Percentiles rank a stretch among this genome's conserved stretches.
Evolutionary conservation across 1,140 invertebrate species (phyloP).

Genomic region (Melipona quadrifasciata): DNA sequence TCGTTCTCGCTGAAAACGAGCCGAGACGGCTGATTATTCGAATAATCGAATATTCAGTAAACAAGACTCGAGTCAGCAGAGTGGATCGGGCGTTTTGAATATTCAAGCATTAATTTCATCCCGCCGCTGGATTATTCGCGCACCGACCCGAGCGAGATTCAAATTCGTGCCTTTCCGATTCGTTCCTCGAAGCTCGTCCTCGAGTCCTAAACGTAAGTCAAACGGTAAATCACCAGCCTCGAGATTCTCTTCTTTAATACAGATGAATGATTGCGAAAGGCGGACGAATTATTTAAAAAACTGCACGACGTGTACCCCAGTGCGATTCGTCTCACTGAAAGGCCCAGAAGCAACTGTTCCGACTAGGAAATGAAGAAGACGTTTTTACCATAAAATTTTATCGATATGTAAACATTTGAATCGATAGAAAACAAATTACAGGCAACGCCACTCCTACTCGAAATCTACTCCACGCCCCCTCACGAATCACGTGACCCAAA

Average conservation of each 20-base stretch:
- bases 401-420: too few species aligned
- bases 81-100: slow-evolving; percentile 24
- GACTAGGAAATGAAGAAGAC: too few species aligned
- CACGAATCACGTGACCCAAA: too few species aligned
- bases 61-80: slow-evolving; percentile 6
- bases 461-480: too few species aligned
- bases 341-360: too few species aligned
- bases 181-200: neutral
- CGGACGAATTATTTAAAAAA: neutral
- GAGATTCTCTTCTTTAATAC: neutral
- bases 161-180: neutral
- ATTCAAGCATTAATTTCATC: slow-evolving; percentile 24
- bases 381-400: too few species aligned
- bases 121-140: neutral
- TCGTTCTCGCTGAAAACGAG: neutral
- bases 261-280: neutral
- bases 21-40: neutral
- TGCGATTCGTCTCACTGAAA: too few species aligned
- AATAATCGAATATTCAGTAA: slow-evolving; percentile 33
- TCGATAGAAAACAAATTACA: too few species aligned
- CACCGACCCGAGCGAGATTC: neutral
- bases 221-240: neutral
- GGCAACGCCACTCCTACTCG: too few species aligned
- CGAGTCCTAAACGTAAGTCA: neutral
- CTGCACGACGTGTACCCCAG: too few species aligned